Percentiles rank a stretch among this genome's conserved stretches.
Evolutionary conservation across 2,113 vertebrate genomes (phyloP).

Genomic region (Amblyornis subalaris): DNA sequence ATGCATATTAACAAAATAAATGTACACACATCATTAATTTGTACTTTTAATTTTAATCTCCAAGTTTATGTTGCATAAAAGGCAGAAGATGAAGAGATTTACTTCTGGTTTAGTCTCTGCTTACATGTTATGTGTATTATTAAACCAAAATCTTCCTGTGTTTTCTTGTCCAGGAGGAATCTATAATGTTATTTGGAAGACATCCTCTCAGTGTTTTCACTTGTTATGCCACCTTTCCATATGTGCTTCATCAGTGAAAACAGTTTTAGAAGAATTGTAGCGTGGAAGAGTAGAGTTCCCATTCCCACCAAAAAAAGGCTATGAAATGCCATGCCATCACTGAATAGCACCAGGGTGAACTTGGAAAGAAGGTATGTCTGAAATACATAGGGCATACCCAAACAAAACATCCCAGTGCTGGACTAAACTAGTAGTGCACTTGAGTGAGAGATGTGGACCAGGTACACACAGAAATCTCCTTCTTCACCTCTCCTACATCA

Average conservation of each 20-base stretch:
- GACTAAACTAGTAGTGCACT: neutral
- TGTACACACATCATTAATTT: accelerated
- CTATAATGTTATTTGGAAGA: neutral
- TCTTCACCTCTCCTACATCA: neutral
- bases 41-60: neutral
- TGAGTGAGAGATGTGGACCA: neutral
- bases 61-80: neutral
- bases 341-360: neutral
- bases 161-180: neutral
- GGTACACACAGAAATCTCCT: neutral
- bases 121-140: neutral
- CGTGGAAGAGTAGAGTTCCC: neutral
- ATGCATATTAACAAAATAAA: neutral
- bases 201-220: neutral
- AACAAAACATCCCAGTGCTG: neutral
- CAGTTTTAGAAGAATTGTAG: neutral
- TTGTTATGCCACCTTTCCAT: neutral
- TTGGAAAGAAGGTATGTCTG: neutral
- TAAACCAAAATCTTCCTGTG: neutral
- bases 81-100: neutral
- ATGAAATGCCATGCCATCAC: neutral
- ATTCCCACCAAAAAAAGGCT: neutral
- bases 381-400: neutral
- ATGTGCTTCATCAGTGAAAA: neutral
- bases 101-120: neutral